Evolutionary conservation across 2,113 vertebrate genomes (phyloP).

Genomic region (Megalops atlanticus): DNA sequence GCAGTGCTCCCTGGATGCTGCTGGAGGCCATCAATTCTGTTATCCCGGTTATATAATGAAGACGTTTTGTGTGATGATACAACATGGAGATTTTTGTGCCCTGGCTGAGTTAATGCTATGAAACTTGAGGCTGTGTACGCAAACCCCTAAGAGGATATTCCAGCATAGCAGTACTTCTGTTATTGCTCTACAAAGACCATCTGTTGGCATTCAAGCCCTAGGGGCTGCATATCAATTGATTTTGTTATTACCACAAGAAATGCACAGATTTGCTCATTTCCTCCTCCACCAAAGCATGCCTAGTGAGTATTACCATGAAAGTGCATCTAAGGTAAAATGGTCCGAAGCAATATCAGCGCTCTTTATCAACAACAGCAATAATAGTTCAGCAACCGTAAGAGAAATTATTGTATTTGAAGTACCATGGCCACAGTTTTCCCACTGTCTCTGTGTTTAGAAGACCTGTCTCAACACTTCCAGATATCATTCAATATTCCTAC

Average conservation of each 20-base stretch:
- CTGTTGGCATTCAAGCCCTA: not conserved
- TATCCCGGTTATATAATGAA: not conserved
- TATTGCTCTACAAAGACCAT: no score
- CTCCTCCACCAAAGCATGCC: not conserved
- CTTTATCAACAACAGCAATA: no score
- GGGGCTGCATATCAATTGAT: not conserved
- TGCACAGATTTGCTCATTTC: constrained; percentile 5
- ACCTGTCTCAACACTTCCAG: no score
- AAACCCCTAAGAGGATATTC: constrained; percentile 65
- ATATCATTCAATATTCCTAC: no score
- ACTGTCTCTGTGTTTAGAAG: no score
- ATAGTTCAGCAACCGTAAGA: no score
- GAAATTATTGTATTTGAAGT: no score
- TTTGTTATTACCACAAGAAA: not conserved
- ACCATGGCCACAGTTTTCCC: no score
- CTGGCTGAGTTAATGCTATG: constrained; percentile 68
- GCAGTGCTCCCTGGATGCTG: no score
- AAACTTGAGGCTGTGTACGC: constrained; percentile 79
- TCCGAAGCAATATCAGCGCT: not conserved
- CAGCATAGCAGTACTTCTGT: not conserved
- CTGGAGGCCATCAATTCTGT: not conserved
- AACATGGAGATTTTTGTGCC: not conserved
- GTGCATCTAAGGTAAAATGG: not conserved
- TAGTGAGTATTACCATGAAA: not conserved
- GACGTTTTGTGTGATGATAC: not conserved